Evolutionary conservation across 1,140 invertebrate genomes (phyloP), one percentile per base, ranked within the genome.

Genomic region (Eurosta solidaginis): DNA sequence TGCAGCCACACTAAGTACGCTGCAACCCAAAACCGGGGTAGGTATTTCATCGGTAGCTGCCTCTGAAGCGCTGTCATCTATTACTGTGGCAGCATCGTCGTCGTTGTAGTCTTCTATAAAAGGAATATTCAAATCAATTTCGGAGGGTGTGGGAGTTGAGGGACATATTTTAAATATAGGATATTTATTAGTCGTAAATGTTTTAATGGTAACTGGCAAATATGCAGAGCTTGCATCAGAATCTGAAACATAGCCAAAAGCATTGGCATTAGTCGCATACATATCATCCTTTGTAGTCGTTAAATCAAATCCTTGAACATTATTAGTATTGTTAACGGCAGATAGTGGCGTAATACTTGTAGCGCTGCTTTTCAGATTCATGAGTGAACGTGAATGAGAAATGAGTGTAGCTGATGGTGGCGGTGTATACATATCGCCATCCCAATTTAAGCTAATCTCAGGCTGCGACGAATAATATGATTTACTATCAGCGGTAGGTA

Each of bases 391-490:
- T 33, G 74, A 52, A 22, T 33, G 47, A 27, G 27, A 14, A 49
- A 49, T 47, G 27, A 33, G 45, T 33, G 29, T 50, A 27, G 45
- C 25, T 36, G 74, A 44, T 76, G n/a, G 47, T 76, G 17, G 22
- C 49, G 45, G 14, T 20, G 45, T 27, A n/a, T 27, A 47, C n/a
- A 76, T 20, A 52, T 36, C 49, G 29, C 25, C 29, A 22, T 68
- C 59, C 59, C 59, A 68, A 42, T 40, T 20, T 20, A 81, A 81
- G 1, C 83, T 79, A 50, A 85, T 68, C 54, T 85, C 84, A 17
- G 84, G 84, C n/a, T 85, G 84, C 12, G 84, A 85, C 42, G 83
- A 84, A 59, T 85, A 85, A 74, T 85, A 85, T 0, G 82, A 74
- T 73, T 85, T 85, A 17, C 81, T 79, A 10, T 83, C 84, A 63